phyloP scores from a whole-genome alignment of 2,113 vertebrate genomes.

The Merops nubicus region DNA sequence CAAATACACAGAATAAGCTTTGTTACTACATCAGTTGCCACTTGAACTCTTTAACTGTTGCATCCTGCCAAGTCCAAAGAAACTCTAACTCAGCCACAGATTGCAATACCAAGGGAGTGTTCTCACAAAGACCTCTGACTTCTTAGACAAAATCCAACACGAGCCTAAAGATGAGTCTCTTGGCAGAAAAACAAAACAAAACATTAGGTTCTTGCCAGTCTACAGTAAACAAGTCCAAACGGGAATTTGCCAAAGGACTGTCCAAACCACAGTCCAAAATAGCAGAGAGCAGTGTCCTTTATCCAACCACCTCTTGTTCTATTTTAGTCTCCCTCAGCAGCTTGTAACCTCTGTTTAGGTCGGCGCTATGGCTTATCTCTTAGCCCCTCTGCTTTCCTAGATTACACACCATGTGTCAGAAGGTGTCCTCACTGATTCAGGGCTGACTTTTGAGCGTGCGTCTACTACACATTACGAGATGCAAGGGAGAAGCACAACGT shows the following conservation, averaged over 20 bases:
- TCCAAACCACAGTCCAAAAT: background rate
- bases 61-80: background rate
- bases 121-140: background rate
- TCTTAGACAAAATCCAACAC: background rate
- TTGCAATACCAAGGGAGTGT: accelerated
- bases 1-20: background rate
- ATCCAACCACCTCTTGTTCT: background rate
- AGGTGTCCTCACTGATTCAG: accelerated
- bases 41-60: background rate
- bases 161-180: accelerated
- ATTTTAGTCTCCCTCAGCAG: background rate
- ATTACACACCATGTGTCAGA: background rate
- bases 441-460: accelerated
- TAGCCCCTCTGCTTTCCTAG: background rate
- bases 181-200: accelerated
- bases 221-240: background rate
- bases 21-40: background rate
- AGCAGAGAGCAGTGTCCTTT: background rate
- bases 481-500: accelerated
- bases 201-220: background rate
- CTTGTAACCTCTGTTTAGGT: background rate
- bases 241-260: background rate
- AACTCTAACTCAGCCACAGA: background rate
- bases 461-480: accelerated
- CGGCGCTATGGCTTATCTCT: background rate